Percentiles rank a stretch among this genome's conserved stretches.
phyloP scores from a whole-genome alignment of 2,113 vertebrate genomes.

The Austrofundulus limnaeus region DNA sequence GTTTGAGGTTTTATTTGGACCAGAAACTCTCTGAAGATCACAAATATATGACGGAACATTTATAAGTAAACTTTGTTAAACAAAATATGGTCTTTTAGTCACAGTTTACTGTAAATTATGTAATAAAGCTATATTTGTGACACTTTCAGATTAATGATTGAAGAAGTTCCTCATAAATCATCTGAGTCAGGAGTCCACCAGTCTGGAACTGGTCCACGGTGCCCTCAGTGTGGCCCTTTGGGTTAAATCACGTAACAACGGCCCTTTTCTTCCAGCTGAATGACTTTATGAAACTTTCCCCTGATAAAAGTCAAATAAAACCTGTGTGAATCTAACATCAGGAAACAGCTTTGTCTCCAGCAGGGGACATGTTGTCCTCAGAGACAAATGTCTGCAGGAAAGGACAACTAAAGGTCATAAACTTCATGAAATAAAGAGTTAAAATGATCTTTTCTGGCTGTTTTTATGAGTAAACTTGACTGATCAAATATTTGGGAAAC shows the following conservation, averaged over 20 bases:
- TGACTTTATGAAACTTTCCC: neutral
- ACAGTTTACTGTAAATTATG: no score
- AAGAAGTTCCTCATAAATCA: no score
- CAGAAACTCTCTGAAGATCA: no score
- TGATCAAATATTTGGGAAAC: neutral
- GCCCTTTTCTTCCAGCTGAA: neutral
- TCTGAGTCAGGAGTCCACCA: no score
- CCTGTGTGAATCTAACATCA: constrained; percentile 1
- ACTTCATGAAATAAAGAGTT: constrained; percentile 10
- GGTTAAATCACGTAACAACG: constrained; percentile 7
- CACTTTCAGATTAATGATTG: no score
- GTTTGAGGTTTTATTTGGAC: no score
- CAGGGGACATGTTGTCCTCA: neutral
- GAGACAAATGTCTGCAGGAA: neutral
- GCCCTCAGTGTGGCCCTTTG: constrained; percentile 26
- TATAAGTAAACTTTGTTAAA: no score
- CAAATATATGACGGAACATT: no score
- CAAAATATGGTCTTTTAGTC: no score
- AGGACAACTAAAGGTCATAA: constrained; percentile 36
- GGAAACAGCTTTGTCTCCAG: constrained; percentile 6
- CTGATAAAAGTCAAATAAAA: neutral
- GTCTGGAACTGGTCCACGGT: neutral
- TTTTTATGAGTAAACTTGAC: neutral
- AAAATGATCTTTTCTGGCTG: neutral
- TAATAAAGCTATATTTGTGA: no score